Conservation (phyloP, 1,140 invertebrate genomes). For the Aphaenogaster rudis region DNA sequence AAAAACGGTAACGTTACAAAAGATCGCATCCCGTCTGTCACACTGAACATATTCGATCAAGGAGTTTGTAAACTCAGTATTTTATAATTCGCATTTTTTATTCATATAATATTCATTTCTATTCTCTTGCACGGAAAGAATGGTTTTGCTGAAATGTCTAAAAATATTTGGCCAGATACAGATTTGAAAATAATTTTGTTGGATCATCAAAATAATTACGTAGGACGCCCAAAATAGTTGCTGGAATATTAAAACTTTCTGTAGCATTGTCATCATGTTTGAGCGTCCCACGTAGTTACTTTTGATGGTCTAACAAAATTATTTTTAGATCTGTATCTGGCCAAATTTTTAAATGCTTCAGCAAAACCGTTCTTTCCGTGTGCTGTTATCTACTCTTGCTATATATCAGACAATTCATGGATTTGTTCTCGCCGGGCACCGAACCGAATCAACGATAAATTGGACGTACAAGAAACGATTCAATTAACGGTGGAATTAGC, state of each 20-base stretch:
- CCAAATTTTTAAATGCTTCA: too few species aligned
- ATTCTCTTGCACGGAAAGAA: background rate
- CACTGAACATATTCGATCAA: background rate
- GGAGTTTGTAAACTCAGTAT: background rate
- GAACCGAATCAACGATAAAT: conserved; percentile 2
- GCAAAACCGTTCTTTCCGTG: too few species aligned
- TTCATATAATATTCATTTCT: background rate
- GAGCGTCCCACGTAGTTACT: too few species aligned
- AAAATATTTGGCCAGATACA: too few species aligned
- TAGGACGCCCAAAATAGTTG: too few species aligned
- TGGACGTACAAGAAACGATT: conserved; percentile 74
- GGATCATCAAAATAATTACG: too few species aligned
- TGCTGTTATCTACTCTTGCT: background rate
- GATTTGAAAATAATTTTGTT: too few species aligned
- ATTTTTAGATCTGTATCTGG: too few species aligned
- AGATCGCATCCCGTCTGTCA: conserved; percentile 5
- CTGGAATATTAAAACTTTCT: too few species aligned
- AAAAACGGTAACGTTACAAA: background rate
- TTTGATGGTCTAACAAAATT: too few species aligned
- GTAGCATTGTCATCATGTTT: too few species aligned
- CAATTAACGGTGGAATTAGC: conserved; percentile 75
- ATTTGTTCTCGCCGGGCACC: background rate
- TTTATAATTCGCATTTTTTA: background rate
- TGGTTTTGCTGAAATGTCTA: too few species aligned
- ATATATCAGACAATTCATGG: background rate